Evolutionary conservation across 2,113 vertebrate genomes (phyloP), one percentile per base, ranked within the genome.

Genomic region (Emydocephalus ijimae): DNA sequence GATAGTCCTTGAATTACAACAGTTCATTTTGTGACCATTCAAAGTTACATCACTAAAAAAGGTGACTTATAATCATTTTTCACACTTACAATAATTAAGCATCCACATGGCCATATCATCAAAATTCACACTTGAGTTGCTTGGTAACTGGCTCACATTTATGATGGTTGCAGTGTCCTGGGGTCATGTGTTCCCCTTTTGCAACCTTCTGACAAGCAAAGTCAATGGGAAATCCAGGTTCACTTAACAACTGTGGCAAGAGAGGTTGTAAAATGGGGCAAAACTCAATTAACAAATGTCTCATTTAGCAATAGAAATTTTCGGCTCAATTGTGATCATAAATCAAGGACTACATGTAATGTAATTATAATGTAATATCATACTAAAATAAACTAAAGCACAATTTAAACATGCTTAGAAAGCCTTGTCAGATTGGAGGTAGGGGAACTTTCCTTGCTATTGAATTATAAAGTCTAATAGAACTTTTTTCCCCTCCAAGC

Each of bases 401-500:
- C 74, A 20, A 21, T 81, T 39, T 39, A 39, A 81, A 43, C 34
- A 9, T 39, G 15, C 7, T 81, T 81, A 81, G 34, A 81, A 81
- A 39, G 34, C 3, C 18, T 81, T 81, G 6, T 81, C 74, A 39
- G 7, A 39, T 81, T 43, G 34, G 18, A 18, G 7, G 6, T 39
- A 18, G 74, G 74, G 74, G 34, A 81, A 81, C 34, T 81, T 81
- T 39, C 18, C 34, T 20, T 81, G 34, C 7, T 24, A n/a, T 26
- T 85, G 54, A 86, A 59, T 86, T 74, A 74, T 74, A 24, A 81
- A 57, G 21, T 56, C 7, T 48, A 81, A 34, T 26, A n/a, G 4
- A 48, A 0, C 45, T 64, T 92, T 97, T 96, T 96, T 96, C 52
- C 90, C 11, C 94, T 94, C 52, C 10, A 93, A 99, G 99, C 90